Base-by-base conservation (phyloP, 2,888 invertebrate species). In the Malthinus flaveolus region DNA sequence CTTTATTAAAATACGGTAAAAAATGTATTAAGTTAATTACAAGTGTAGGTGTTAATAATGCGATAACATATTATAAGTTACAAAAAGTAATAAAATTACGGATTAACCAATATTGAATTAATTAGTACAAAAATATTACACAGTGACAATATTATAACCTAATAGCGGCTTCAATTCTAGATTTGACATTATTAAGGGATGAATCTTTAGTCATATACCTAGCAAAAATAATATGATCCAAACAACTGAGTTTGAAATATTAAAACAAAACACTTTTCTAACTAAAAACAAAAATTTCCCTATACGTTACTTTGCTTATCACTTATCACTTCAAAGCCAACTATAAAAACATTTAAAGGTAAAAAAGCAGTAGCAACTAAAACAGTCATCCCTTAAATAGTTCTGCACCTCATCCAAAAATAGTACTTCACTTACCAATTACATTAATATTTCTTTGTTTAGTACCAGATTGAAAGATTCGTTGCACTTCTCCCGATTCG, bases 401-500 rank as follows among this genome's bases (percentile, higher is more conserved):
- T 15, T 42, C 15, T 42, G 23, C 15, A 15, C 15, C 13, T 42
- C 23, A n/a, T 23, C 39, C 39, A 42, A 23, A 42, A 39, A 12
- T 36, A 33, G 31, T 9, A 39, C 23, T 51, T 73, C 65, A 75
- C 73, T 75, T 73, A 71, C 75, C 74, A 59, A 70, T 70, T 39
- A 69, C 61, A 56, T 67, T 66, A 44, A 68, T 64, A 63, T 69
- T 69, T 64, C 70, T 73, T 59, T 64, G 70, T 70, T 67, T 77
- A 75, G 65, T 70, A 76, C 63, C 79, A 84, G 76, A 66, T 69
- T 78, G 62, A 78, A 86, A 77, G 68, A 87, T 88, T 66, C 85
- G 81, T 70, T 87, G 87, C 57, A 88, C 84, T 77, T 89, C 89
- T 3, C 87, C 87, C 35, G 87, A 87, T 73, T 89, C 89, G 36